These are phyloP conservation scores for Chelon auratus DNA, from an alignment of 2,797 vertebrate genomes.

Conservation along the genomic window DNA sequence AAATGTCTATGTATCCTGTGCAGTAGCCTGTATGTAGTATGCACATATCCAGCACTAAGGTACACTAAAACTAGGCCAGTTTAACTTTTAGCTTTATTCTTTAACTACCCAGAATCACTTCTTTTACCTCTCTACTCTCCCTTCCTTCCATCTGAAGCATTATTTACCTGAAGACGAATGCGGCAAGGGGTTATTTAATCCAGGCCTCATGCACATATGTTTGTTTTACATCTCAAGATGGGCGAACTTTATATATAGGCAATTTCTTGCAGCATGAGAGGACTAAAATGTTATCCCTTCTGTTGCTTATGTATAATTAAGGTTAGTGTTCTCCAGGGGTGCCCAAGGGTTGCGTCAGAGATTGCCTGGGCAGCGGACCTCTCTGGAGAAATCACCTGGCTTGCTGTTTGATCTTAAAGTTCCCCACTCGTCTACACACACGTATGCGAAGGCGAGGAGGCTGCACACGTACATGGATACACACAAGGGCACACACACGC, in stretches of 20 bases:
- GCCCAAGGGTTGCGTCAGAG: slow-evolving; percentile 76
- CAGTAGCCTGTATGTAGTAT: slow-evolving; percentile 23
- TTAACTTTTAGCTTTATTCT: slow-evolving; percentile 50
- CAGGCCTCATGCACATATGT: slow-evolving; percentile 49
- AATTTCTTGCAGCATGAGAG: slow-evolving; percentile 69
- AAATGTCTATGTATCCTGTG: slow-evolving; percentile 29
- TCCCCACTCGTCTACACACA: slow-evolving; percentile 42
- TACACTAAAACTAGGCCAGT: slow-evolving; percentile 55
- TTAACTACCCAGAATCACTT: slow-evolving; percentile 36
- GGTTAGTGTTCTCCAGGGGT: slow-evolving; percentile 67
- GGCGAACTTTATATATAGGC: slow-evolving; percentile 65
- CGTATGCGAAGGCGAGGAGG: slow-evolving; percentile 13
- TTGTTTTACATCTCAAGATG: slow-evolving; percentile 62
- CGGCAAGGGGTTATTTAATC: slow-evolving; percentile 23
- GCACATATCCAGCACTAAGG: slow-evolving; percentile 29
- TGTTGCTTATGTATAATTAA: slow-evolving; percentile 81
- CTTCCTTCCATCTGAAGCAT: slow-evolving; percentile 21
- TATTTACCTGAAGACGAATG: slow-evolving; percentile 34
- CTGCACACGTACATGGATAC: slow-evolving; percentile 27
- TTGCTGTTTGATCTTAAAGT: slow-evolving; percentile 73
- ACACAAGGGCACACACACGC: slow-evolving; percentile 3
- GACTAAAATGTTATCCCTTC: slow-evolving; percentile 76
- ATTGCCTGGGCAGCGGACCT: slow-evolving; percentile 72
- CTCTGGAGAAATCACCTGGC: slow-evolving; percentile 81
- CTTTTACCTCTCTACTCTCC: slow-evolving; percentile 26